Evolutionary conservation across 1,140 invertebrate species (phyloP).

Genomic region (Pseudomyrmex cubaensis): DNA sequence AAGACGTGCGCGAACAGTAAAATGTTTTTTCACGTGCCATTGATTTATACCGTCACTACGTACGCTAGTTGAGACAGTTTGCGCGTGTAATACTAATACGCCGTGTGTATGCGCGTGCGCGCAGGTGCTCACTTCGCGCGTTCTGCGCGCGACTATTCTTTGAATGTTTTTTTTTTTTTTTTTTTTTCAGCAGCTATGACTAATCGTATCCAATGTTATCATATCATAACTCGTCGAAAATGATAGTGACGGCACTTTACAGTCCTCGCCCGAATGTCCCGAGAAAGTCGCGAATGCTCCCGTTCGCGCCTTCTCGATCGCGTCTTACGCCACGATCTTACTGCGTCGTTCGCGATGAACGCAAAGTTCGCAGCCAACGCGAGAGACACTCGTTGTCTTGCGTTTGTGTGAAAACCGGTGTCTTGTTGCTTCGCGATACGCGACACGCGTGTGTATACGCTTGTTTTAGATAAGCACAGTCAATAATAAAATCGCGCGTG

Average conservation of each 20-base stretch:
- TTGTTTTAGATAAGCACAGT: conserved; percentile 26
- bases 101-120: too few relatives aligned
- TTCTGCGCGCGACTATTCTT: too few relatives aligned
- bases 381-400: neutral
- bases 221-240: conserved; percentile 67
- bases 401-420: neutral
- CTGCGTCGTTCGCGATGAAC: neutral
- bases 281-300: conserved; percentile 33
- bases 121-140: too few relatives aligned
- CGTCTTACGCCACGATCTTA: conserved; percentile 28
- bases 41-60: neutral
- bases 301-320: conserved; percentile 23
- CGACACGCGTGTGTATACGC: neutral
- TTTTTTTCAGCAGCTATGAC: conserved; percentile 65
- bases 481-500: conserved; percentile 13
- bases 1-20: conserved; percentile 12
- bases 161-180: conserved; percentile 18
- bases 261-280: conserved; percentile 23
- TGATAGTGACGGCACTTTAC: conserved; percentile 55
- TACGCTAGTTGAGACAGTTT: conserved; percentile 15
- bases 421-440: neutral
- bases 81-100: conserved; percentile 2
- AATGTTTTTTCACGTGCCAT: too few relatives aligned
- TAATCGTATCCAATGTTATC: conserved; percentile 61
- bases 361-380: conserved; percentile 15